phyloP scores from a whole-genome alignment of 2,888 invertebrate genomes.

The Calameuta idolon region DNA sequence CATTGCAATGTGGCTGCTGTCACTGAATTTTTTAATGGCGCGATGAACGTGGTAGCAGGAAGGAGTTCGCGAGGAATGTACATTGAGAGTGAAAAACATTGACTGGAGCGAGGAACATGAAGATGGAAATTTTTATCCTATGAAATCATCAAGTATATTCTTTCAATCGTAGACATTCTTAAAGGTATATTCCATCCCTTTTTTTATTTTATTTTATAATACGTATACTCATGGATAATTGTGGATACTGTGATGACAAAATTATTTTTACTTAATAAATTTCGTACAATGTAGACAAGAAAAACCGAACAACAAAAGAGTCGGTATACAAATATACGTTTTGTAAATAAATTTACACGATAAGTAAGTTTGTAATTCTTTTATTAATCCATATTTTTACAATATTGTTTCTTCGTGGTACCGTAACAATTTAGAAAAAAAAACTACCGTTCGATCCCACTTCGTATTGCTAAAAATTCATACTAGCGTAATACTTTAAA shows the following conservation, averaged over 20 bases:
- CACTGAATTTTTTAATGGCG: background rate
- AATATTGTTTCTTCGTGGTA: constrained; percentile 24
- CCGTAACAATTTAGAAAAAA: constrained; percentile 30
- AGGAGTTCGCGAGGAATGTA: background rate
- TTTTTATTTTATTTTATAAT: constrained; percentile 21
- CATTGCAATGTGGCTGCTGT: background rate
- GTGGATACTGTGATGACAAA: background rate
- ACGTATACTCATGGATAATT: background rate
- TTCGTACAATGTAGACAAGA: background rate
- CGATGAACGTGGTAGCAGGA: background rate
- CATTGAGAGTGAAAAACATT: background rate
- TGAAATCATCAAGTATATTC: background rate
- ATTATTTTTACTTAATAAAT: background rate
- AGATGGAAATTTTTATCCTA: background rate
- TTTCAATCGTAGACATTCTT: background rate
- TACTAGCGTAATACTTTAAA: constrained; percentile 19
- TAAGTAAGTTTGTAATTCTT: background rate
- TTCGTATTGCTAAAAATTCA: background rate
- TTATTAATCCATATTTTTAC: constrained; percentile 38
- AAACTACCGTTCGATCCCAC: constrained; percentile 24
- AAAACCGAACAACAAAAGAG: background rate
- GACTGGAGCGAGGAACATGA: background rate
- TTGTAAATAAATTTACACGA: background rate
- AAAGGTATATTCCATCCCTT: constrained; percentile 16
- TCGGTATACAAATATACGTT: background rate